Percentiles rank a stretch among this genome's conserved stretches.
These are phyloP conservation scores for Drosophila melanogaster DNA, from an alignment of 1,140 invertebrate genomes.

Conservation along the genomic window Release_6_plus_ISO1_MT NT_033779.5:12756001-12756500, in stretches of 20 bases:
- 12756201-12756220: slow-evolving; percentile 37
- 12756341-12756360: neutral
- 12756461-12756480: slow-evolving; percentile 79
- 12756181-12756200: neutral
- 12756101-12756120: slow-evolving; percentile 76
- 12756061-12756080: slow-evolving; percentile 66
- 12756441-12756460: slow-evolving; percentile 75
- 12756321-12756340: neutral
- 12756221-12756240: slow-evolving; percentile 72
- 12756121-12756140: slow-evolving; percentile 49
- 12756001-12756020: slow-evolving; percentile 33
- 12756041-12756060: slow-evolving; percentile 52
- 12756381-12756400: slow-evolving; percentile 2
- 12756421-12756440: slow-evolving; percentile 28
- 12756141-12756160: slow-evolving; percentile 23
- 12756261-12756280: slow-evolving; percentile 82
- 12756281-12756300: slow-evolving; percentile 77
- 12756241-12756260: slow-evolving; percentile 71
- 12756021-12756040: slow-evolving; percentile 27
- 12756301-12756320: slow-evolving; percentile 42
- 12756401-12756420: neutral
- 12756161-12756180: neutral
- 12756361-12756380: neutral
- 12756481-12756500: slow-evolving; percentile 83
- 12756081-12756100: slow-evolving; percentile 72